Conservation (phyloP, 2,888 invertebrate genomes). For the Hirtodrosophila cameraria region DNA sequence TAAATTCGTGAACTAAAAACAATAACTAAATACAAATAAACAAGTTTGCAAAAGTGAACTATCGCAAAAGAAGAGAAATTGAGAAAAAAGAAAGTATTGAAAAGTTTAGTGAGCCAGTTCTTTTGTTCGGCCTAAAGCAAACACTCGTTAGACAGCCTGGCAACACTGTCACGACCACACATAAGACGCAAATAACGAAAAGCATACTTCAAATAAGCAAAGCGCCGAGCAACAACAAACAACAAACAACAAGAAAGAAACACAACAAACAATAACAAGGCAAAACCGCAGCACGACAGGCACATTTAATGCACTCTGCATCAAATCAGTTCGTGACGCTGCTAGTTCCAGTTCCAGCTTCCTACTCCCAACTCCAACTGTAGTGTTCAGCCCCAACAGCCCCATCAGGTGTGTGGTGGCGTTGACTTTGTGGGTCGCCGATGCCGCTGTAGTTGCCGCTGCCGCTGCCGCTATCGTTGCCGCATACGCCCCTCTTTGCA, state of each 20-base stretch:
- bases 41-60: too few relatives aligned
- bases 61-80: too few relatives aligned
- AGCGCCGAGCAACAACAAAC: constrained; percentile 44
- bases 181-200: constrained; percentile 45
- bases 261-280: constrained; percentile 44
- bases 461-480: background rate
- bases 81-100: too few relatives aligned
- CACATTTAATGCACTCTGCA: constrained; percentile 60
- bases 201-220: constrained; percentile 74
- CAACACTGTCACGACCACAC: constrained; percentile 58
- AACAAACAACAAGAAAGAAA: constrained; percentile 13
- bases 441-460: constrained; percentile 1
- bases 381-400: constrained; percentile 34
- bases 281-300: constrained; percentile 13
- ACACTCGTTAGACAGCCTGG: too few relatives aligned
- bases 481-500: background rate
- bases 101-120: too few relatives aligned
- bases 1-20: too few relatives aligned
- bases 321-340: constrained; percentile 7
- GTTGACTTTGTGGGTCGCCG: constrained; percentile 63
- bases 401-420: constrained; percentile 78
- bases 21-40: too few relatives aligned
- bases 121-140: too few relatives aligned
- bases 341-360: background rate
- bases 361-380: background rate